Conservation (phyloP, 1,140 invertebrate genomes). For the Drosophila saltans region DNA sequence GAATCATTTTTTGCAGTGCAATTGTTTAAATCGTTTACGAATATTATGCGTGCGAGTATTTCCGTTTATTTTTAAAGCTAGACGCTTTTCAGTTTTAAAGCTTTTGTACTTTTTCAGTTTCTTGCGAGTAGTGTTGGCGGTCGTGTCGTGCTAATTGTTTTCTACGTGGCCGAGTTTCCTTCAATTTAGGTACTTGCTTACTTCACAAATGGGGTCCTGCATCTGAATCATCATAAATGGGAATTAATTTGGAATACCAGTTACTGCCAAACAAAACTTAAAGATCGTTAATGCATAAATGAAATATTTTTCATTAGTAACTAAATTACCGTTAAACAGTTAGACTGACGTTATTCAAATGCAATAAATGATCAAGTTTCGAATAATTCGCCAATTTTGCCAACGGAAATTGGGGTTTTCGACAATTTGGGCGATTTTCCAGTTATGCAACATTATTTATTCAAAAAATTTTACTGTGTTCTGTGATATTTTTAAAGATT, state of each 20-base stretch:
- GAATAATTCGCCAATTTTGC: background rate
- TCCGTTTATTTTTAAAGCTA: conserved; percentile 77
- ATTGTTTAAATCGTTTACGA: conserved; percentile 63
- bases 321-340: background rate
- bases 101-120: conserved; percentile 77
- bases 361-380: background rate
- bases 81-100: conserved; percentile 71
- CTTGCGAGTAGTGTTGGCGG: conserved; percentile 77
- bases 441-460: conserved; percentile 68
- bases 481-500: conserved; percentile 33
- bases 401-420: conserved; percentile 30
- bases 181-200: conserved; percentile 55
- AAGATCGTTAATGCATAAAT: background rate
- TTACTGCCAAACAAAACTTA: background rate
- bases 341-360: background rate
- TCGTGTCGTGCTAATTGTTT: conserved; percentile 76
- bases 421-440: conserved; percentile 40
- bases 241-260: background rate
- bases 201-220: conserved; percentile 16
- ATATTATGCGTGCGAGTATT: conserved; percentile 67
- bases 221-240: background rate
- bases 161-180: conserved; percentile 63
- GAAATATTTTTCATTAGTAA: background rate
- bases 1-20: conserved; percentile 34
- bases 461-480: conserved; percentile 54